A percentile compares a stretch with the other conserved stretches of the same genome.
Conservation (phyloP, 2,888 invertebrate species). For the Oligia strigilis region DNA sequence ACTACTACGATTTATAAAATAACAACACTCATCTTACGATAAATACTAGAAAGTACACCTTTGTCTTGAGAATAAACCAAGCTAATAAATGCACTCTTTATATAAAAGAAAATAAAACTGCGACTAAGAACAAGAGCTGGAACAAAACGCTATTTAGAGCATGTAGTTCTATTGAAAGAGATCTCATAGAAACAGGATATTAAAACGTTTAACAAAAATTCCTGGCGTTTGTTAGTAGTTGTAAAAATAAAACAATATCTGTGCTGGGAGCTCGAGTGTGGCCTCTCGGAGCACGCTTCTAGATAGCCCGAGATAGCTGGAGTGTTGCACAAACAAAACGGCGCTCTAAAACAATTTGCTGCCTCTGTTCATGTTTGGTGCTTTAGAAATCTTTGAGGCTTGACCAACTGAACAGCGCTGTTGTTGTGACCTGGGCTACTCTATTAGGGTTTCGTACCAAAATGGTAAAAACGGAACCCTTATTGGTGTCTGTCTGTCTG, state of each 20-base stretch:
- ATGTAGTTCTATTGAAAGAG: slow-evolving; percentile 44
- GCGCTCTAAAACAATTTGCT: slow-evolving; percentile 73
- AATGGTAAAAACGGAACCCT: too few relatives aligned
- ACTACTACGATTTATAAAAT: background rate
- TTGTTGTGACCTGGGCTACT: slow-evolving; percentile 22
- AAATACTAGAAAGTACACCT: background rate
- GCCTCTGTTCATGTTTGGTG: slow-evolving; percentile 60
- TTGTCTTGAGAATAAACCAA: background rate
- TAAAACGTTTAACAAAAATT: slow-evolving; percentile 50
- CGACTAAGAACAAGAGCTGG: slow-evolving; percentile 28
- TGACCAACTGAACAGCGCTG: slow-evolving; percentile 40
- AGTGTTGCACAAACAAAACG: slow-evolving; percentile 73
- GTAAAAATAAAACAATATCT: slow-evolving; percentile 63
- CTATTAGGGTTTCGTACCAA: background rate
- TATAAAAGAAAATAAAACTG: slow-evolving; percentile 17
- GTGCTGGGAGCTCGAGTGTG: slow-evolving; percentile 55
- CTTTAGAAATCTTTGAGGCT: slow-evolving; percentile 60
- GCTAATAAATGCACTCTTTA: slow-evolving; percentile 1
- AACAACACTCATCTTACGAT: background rate
- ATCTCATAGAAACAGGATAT: slow-evolving; percentile 53
- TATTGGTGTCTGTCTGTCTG: too few relatives aligned
- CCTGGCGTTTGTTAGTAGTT: slow-evolving; percentile 40
- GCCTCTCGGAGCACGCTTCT: slow-evolving; percentile 67
- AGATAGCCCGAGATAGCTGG: slow-evolving; percentile 67
- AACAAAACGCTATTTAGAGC: slow-evolving; percentile 36